phyloP scores from a whole-genome alignment of 2,888 invertebrate genomes.

The Aporophyla nigra region DNA sequence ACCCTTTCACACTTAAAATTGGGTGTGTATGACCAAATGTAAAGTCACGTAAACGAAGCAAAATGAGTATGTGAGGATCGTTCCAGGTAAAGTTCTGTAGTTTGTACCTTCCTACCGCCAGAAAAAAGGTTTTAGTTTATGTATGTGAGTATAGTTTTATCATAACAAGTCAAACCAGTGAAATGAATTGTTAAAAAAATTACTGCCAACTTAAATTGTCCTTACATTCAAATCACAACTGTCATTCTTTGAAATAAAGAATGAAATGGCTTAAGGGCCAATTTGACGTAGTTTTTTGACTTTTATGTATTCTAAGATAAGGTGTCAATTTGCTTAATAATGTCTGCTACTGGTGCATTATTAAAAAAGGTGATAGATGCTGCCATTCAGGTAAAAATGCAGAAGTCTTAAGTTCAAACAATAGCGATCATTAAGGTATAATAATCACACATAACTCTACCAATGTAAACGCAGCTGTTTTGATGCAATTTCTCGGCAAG shows the following conservation, averaged over 20 bases:
- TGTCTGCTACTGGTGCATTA: too few species aligned
- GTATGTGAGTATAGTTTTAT: background rate
- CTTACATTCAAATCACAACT: background rate
- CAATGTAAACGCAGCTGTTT: conserved; percentile 15
- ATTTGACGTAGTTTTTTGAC: too few species aligned
- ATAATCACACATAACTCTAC: background rate
- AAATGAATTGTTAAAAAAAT: background rate
- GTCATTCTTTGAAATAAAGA: too few species aligned
- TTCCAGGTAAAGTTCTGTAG: background rate
- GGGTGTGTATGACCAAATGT: background rate
- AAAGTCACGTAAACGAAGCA: background rate
- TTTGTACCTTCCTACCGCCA: too few species aligned
- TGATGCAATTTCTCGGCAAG: conserved; percentile 35
- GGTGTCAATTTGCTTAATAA: too few species aligned
- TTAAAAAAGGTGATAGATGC: too few species aligned
- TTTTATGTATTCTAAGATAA: too few species aligned
- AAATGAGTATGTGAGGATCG: background rate
- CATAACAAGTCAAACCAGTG: background rate
- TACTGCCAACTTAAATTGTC: too few species aligned
- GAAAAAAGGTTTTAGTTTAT: too few species aligned
- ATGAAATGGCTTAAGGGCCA: too few species aligned
- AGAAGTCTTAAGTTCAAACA: background rate
- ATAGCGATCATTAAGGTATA: background rate
- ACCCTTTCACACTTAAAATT: too few species aligned
- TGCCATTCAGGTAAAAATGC: background rate